phyloP scores from a whole-genome alignment of 2,797 vertebrate genomes.

The Momotus momota region DNA sequence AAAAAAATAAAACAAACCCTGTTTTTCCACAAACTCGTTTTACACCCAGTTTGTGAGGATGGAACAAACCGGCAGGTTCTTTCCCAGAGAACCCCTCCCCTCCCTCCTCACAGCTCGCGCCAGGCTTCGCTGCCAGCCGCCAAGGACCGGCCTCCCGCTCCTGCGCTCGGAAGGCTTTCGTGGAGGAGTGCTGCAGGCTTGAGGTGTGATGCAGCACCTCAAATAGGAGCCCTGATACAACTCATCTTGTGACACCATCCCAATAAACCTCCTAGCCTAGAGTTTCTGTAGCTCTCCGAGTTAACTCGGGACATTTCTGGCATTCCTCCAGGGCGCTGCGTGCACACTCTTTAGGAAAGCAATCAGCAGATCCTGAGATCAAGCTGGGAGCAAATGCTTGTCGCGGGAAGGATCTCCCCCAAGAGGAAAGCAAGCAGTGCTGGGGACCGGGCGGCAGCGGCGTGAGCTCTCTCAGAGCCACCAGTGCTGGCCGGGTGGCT shows the following conservation, averaged over 20 bases:
- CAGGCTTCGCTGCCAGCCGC: not conserved
- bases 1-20: not conserved
- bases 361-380: not conserved
- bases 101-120: not conserved
- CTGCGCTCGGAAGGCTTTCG: not conserved
- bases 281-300: constrained; percentile 29
- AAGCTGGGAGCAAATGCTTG: not conserved
- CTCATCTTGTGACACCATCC: constrained; percentile 42
- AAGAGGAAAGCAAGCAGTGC: not conserved
- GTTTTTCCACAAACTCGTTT: not conserved
- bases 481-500: not conserved
- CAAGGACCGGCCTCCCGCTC: constrained; percentile 6
- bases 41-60: not conserved
- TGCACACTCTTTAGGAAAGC: not conserved
- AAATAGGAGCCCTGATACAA: constrained; percentile 55
- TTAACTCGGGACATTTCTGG: constrained; percentile 29
- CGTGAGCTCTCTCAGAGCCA: not conserved
- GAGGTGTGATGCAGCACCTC: constrained; percentile 51
- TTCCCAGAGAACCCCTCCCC: not conserved
- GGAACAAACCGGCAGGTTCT: not conserved
- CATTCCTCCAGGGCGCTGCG: not conserved
- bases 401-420: not conserved
- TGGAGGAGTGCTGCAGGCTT: constrained; percentile 23
- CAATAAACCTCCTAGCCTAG: not conserved
- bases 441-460: not conserved